Percentiles rank a stretch among this genome's conserved stretches.
phyloP scores from a whole-genome alignment of 2,888 invertebrate species.

The Meganola albula region DNA sequence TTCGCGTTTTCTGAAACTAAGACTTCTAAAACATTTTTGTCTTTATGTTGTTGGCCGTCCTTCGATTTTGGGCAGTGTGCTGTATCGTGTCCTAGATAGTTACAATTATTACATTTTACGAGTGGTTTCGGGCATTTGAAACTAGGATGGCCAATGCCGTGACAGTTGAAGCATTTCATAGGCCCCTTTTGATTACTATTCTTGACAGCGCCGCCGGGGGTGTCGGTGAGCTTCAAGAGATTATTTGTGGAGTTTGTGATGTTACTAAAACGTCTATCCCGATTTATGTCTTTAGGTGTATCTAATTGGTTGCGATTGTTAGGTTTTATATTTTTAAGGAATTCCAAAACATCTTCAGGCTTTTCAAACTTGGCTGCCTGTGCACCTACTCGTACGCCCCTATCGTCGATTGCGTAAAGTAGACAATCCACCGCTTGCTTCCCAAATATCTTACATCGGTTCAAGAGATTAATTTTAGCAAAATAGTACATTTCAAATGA shows the following conservation, averaged over 20 bases:
- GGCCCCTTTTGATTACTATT: neutral
- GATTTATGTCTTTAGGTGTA: neutral
- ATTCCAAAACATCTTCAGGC: constrained; percentile 3
- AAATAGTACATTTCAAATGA: constrained; percentile 4
- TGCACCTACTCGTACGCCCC: constrained; percentile 1
- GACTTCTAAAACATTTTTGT: constrained; percentile 1
- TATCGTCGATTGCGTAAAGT: constrained; percentile 1
- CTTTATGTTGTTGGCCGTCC: neutral
- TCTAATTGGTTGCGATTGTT: neutral
- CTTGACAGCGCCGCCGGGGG: neutral
- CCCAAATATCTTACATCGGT: no score
- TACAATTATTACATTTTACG: constrained; percentile 3
- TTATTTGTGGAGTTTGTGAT: neutral
- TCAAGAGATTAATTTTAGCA: no score
- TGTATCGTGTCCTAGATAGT: constrained; percentile 1
- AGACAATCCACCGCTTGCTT: no score
- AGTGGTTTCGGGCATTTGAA: constrained; percentile 6
- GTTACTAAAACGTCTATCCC: neutral
- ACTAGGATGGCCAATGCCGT: constrained; percentile 3
- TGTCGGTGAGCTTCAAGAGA: neutral
- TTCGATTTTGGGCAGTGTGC: neutral
- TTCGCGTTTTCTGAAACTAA: neutral
- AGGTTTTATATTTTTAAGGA: constrained; percentile 3
- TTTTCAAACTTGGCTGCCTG: no score
- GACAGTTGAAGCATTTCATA: constrained; percentile 7